A percentile compares a stretch with the other conserved stretches of the same genome.
phyloP scores from a whole-genome alignment of 2,888 invertebrate species.

The Lithophane leautieri region DNA sequence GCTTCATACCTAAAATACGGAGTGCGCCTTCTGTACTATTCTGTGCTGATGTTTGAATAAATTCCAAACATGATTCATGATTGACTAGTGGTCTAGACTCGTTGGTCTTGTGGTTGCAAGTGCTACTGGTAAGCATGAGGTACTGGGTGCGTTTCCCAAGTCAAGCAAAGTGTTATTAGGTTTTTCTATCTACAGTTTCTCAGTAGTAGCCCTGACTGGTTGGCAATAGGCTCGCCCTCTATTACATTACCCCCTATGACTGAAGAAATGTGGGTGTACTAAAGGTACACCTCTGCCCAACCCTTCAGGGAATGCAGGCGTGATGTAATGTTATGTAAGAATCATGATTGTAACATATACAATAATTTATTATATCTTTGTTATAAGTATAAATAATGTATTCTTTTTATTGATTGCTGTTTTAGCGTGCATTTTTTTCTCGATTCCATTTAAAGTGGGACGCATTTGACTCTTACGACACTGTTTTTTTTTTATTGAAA shows the following conservation, averaged over 20 bases:
- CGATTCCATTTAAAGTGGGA: neutral
- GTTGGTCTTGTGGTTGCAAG: neutral
- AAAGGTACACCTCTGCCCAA: neutral
- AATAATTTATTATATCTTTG: no score
- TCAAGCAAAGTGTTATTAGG: neutral
- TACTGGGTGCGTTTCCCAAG: neutral
- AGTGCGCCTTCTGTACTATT: no score
- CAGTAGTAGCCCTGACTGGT: no score
- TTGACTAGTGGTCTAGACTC: neutral
- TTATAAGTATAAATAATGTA: neutral
- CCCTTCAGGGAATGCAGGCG: neutral
- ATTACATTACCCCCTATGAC: neutral
- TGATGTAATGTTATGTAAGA: neutral
- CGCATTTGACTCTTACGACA: no score
- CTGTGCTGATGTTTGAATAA: neutral
- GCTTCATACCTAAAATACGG: no score
- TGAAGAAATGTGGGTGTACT: neutral
- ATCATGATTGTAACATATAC: neutral
- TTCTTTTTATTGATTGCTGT: neutral
- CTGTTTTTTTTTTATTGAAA: neutral
- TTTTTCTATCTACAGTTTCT: no score
- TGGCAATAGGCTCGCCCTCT: neutral
- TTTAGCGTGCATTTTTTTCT: conserved; percentile 7
- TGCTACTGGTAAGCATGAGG: neutral
- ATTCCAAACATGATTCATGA: neutral